Evolutionary conservation across 2,113 vertebrate genomes (phyloP), one percentile per base, ranked within the genome.

Genomic region (Microtus oregoni): DNA sequence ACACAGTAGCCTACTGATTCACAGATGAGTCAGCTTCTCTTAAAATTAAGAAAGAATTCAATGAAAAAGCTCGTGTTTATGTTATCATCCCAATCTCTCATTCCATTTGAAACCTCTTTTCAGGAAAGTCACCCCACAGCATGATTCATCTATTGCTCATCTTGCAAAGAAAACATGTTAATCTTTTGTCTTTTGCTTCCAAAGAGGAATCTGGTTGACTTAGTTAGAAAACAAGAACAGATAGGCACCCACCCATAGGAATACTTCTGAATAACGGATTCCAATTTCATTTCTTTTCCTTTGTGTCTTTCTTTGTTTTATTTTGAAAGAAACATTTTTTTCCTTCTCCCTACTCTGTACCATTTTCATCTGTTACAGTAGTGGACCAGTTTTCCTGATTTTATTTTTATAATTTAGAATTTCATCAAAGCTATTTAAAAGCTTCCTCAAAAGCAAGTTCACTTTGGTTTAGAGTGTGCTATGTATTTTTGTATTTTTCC

Each of bases 401-500:
- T 94, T 28, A 75, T 86, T 87, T 90, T 95, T 91, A 63, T 52
- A 82, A 89, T 72, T 87, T 96, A 75, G 83, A 95, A 95, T 96
- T 89, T 94, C 44, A 92, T 91, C 76, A 95, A 94, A 92, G 70
- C n/a, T 92, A 94, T 96, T 95, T 75, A 83, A 86, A n/a, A 95
- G 38, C 52, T 97, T 95, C 67, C 35, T 75, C 38, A 52, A 68
- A 90, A 55, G 52, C 6, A n/a, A 47, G 38, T 26, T 73, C 86
- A 35, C 7, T 58, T 97, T 92, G 44, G 26, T 93, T 94, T 86
- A 72, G 91, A 90, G 61, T 89, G 32, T 58, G 24, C 92, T 94
- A 19, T 89, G 3, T 41, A 38, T 88, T 50, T 61, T 41, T 52
- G 2, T 41, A 38, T 88, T 52, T 61, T 41, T 52, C 24, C 4